A percentile compares a stretch with the other conserved stretches of the same genome.
phyloP scores from a whole-genome alignment of 2,797 vertebrate species.

The Columba guinea region DNA sequence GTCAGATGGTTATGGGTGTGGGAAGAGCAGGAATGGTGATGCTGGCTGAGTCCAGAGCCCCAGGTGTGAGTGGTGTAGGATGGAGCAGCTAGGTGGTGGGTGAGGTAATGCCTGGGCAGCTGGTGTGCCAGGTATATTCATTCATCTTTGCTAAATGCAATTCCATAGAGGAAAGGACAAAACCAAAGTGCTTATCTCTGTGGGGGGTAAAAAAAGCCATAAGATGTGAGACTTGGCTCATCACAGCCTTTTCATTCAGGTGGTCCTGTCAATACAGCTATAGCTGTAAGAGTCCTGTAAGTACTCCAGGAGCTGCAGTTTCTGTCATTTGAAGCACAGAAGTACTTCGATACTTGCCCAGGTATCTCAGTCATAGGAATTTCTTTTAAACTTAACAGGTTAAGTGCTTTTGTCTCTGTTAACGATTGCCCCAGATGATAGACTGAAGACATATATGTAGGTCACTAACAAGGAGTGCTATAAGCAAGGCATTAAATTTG shows the following conservation, averaged over 20 bases:
- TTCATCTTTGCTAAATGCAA: not conserved
- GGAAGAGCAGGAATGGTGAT: not conserved
- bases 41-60: not conserved
- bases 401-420: not conserved
- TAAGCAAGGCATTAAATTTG: not conserved
- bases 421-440: not conserved
- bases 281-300: not conserved
- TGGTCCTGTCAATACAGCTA: not conserved
- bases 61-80: not conserved
- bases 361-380: not conserved
- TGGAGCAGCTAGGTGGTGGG: not conserved
- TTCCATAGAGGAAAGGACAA: not conserved
- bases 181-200: not conserved
- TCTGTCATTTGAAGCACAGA: not conserved
- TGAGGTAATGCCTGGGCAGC: not conserved
- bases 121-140: not conserved
- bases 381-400: not conserved
- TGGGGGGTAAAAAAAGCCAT: not conserved
- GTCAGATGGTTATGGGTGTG: not conserved
- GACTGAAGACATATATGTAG: not conserved
- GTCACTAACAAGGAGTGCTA: not conserved
- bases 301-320: not conserved
- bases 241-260: not conserved
- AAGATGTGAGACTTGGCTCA: not conserved
- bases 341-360: not conserved